phyloP scores from a whole-genome alignment of 2,888 invertebrate species.

The Hemaris fuciformis region DNA sequence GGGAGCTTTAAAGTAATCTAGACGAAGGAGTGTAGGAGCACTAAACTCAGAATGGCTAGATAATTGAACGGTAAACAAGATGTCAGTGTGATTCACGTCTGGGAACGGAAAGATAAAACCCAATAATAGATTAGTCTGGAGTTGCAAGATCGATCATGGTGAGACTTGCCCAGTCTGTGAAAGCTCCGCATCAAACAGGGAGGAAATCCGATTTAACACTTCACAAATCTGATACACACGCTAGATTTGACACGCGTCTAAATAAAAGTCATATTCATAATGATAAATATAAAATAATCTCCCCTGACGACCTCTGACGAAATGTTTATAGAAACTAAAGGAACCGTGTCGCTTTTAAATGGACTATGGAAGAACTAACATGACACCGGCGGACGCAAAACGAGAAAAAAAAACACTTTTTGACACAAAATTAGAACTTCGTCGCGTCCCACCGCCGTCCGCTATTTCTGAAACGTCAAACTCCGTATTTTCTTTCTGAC shows the following conservation, averaged over 20 bases:
- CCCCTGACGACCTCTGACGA: neutral
- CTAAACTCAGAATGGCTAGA: neutral
- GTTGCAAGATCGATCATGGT: slow-evolving; percentile 7
- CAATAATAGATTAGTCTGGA: slow-evolving; percentile 6
- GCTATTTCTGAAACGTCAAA: slow-evolving; percentile 71
- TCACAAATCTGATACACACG: neutral
- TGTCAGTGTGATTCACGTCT: slow-evolving; percentile 1
- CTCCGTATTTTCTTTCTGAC: slow-evolving; percentile 51
- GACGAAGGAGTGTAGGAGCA: neutral
- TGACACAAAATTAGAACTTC: slow-evolving; percentile 63
- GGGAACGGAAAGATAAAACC: slow-evolving; percentile 4
- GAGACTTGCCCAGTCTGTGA: neutral
- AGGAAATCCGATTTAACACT: neutral
- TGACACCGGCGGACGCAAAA: slow-evolving; percentile 38
- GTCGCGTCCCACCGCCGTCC: slow-evolving; percentile 41
- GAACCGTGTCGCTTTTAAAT: slow-evolving; percentile 13
- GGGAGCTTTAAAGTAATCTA: neutral
- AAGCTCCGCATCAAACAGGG: neutral
- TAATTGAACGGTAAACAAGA: slow-evolving; percentile 11
- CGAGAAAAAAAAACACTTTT: slow-evolving; percentile 35
- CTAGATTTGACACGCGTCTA: neutral
- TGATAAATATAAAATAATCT: neutral
- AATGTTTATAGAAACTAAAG: neutral
- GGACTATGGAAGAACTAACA: slow-evolving; percentile 20
- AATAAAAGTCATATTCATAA: neutral